Conservation (phyloP, 2,113 vertebrate species). For the Regulus satrapa region DNA sequence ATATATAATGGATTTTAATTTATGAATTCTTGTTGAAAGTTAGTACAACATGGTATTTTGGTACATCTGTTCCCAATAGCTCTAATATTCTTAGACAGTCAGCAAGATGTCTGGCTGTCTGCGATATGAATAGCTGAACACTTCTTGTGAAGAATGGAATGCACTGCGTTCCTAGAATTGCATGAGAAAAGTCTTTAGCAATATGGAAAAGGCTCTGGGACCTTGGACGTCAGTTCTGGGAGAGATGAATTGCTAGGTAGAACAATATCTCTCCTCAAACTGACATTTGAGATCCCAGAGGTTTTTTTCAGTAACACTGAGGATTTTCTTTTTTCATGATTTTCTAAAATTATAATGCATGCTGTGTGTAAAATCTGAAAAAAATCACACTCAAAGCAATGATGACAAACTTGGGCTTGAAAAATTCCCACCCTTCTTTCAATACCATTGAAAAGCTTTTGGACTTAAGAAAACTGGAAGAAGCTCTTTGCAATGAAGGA, state of each 20-base stretch:
- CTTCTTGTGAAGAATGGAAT: conserved; percentile 54
- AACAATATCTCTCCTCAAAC: conserved; percentile 64
- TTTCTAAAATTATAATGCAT: conserved; percentile 10
- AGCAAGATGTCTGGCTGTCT: conserved; percentile 37
- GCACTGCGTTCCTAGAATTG: not conserved
- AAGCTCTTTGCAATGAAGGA: not conserved
- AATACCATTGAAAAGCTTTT: not conserved
- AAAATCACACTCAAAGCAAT: not conserved
- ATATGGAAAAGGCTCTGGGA: conserved; percentile 49
- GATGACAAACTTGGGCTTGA: not conserved
- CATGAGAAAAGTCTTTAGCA: conserved; percentile 49
- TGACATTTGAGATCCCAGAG: conserved; percentile 61
- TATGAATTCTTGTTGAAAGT: not conserved
- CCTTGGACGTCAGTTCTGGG: conserved; percentile 62
- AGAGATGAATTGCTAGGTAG: conserved; percentile 64
- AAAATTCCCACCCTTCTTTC: not conserved
- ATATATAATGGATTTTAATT: not conserved
- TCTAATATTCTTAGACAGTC: not conserved
- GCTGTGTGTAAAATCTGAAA: not conserved
- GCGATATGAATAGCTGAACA: conserved; percentile 44
- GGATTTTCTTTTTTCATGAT: not conserved
- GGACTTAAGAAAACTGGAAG: not conserved
- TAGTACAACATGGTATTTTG: not conserved
- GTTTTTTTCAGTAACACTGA: conserved; percentile 1
- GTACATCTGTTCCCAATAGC: not conserved